Evolutionary conservation across 2,888 invertebrate species (phyloP).

Genomic region (Liodrosophila aerea): DNA sequence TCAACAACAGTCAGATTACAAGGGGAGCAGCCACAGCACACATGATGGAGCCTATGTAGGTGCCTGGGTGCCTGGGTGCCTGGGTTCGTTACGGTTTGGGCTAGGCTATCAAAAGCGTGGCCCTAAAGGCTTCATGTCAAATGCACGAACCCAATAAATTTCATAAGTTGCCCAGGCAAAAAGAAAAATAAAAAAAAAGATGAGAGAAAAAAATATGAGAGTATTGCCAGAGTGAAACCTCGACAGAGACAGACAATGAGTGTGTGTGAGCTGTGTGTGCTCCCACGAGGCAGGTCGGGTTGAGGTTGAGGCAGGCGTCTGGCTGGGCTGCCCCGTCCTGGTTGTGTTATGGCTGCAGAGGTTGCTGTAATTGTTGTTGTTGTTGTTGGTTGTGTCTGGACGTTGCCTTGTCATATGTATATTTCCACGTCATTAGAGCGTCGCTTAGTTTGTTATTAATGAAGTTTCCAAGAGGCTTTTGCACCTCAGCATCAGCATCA

Average conservation of each 20-base stretch:
- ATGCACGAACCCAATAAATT: conserved; percentile 68
- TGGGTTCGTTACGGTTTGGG: conserved; percentile 19
- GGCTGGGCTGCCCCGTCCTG: conserved; percentile 5
- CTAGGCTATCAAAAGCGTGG: conserved; percentile 52
- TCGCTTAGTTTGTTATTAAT: conserved; percentile 74
- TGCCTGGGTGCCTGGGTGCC: too few relatives aligned
- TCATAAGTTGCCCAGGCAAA: conserved; percentile 40
- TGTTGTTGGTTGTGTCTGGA: conserved; percentile 23
- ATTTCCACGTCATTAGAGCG: conserved; percentile 51
- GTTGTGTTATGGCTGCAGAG: conserved; percentile 1
- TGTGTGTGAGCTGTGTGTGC: too few relatives aligned
- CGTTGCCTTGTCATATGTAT: conserved; percentile 50
- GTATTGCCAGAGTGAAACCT: not conserved
- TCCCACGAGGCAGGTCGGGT: too few relatives aligned
- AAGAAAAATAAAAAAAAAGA: conserved; percentile 23
- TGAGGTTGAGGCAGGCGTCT: too few relatives aligned
- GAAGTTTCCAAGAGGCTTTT: conserved; percentile 59
- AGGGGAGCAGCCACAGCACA: conserved; percentile 10
- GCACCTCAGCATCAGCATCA: conserved; percentile 36
- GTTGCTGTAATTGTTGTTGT: conserved; percentile 2
- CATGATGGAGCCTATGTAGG: too few relatives aligned
- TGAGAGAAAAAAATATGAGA: conserved; percentile 1
- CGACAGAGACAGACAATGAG: not conserved
- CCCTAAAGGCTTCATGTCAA: conserved; percentile 69
- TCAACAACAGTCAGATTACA: conserved; percentile 19